phyloP scores from a whole-genome alignment of 2,113 vertebrate species.

The Sinocyclocheilus grahami region DNA sequence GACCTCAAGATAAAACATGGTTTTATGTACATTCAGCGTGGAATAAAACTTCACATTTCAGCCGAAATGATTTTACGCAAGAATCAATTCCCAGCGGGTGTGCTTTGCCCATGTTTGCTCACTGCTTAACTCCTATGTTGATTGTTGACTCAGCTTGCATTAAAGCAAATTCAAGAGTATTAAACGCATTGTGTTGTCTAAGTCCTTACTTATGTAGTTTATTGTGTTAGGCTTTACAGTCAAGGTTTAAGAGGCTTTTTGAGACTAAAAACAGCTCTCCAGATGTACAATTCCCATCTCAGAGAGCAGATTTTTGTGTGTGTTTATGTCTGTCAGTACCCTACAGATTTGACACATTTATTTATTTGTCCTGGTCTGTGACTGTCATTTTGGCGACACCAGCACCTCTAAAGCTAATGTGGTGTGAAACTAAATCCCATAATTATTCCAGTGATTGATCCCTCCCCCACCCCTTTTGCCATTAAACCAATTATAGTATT shows the following conservation, averaged over 20 bases:
- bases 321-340: not conserved
- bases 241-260: not conserved
- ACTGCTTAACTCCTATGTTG: not conserved
- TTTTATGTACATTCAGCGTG: constrained; percentile 6
- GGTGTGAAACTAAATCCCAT: constrained; percentile 73
- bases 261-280: not conserved
- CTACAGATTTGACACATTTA: constrained; percentile 60
- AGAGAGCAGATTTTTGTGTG: not conserved
- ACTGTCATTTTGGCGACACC: constrained; percentile 63
- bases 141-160: constrained; percentile 26
- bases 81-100: not conserved
- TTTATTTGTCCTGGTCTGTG: constrained; percentile 71
- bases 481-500: constrained; percentile 70
- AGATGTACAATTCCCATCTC: not conserved
- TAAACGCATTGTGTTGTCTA: not conserved
- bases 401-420: constrained; percentile 64
- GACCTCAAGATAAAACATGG: not conserved
- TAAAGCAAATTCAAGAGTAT: constrained; percentile 17
- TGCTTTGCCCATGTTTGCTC: not conserved
- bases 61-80: not conserved
- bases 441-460: constrained; percentile 70
- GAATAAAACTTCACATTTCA: not conserved
- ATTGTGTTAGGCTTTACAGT: not conserved
- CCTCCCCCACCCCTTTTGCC: constrained; percentile 52
- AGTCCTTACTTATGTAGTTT: constrained; percentile 15